These are phyloP conservation scores for Brachyrhaphis roseni DNA, from an alignment of 2,797 vertebrate species.

Conservation along the genomic window DNA sequence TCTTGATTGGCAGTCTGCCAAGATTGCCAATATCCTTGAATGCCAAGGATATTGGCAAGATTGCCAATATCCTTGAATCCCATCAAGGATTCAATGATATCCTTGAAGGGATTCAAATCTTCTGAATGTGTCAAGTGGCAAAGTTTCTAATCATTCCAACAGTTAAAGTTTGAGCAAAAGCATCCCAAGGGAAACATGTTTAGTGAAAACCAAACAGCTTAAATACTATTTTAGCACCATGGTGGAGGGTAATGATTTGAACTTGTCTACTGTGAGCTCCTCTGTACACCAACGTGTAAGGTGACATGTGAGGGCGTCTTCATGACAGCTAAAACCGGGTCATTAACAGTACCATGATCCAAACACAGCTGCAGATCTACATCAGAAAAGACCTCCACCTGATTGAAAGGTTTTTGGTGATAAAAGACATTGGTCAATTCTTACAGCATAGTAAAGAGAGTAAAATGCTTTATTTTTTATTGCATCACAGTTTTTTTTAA, in stretches of 20 bases:
- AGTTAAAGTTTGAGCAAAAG: background rate
- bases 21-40: no score
- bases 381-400: background rate
- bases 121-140: background rate
- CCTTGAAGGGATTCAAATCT: background rate
- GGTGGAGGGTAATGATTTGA: background rate
- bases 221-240: background rate
- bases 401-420: background rate
- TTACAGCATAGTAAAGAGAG: background rate
- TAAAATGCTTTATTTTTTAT: background rate
- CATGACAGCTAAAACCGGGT: background rate
- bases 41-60: no score
- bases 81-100: no score
- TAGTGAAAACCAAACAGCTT: background rate
- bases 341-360: background rate
- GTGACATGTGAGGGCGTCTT: no score
- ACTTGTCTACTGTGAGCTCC: background rate
- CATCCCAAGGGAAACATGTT: background rate
- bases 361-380: background rate
- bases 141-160: background rate
- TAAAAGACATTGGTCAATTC: background rate
- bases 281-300: background rate
- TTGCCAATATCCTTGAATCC: no score
- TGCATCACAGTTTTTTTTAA: no score
- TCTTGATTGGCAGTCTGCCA: no score